These are phyloP conservation scores for Myrmophylax atrothorax DNA, from an alignment of 2,113 vertebrate species.

Conservation along the genomic window DNA sequence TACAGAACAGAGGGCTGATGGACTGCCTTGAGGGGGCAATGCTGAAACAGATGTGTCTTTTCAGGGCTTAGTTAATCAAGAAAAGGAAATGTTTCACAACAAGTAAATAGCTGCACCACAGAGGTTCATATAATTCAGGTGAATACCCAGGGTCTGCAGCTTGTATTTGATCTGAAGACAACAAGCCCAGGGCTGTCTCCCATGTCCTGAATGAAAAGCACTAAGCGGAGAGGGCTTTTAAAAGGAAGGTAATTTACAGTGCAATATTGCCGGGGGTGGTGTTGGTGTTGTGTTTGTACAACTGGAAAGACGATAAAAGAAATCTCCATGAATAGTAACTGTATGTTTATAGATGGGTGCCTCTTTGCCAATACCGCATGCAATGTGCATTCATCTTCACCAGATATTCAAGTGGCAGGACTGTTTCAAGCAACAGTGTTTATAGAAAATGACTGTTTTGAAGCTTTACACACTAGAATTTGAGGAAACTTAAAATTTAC, in stretches of 20 bases:
- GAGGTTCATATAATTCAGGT: conserved; percentile 58
- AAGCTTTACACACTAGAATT: conserved; percentile 55
- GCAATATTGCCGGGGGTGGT: conserved; percentile 51
- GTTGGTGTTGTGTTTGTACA: conserved; percentile 46
- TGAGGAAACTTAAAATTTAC: conserved; percentile 53
- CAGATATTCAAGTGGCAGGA: conserved; percentile 50
- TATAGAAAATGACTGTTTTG: conserved; percentile 58
- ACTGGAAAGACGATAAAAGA: conserved; percentile 61
- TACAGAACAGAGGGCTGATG: not conserved
- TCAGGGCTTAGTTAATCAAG: conserved; percentile 40
- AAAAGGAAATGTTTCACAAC: conserved; percentile 47
- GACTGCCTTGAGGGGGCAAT: conserved; percentile 49
- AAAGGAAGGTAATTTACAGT: conserved; percentile 64
- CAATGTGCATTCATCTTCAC: conserved; percentile 42
- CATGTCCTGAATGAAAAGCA: conserved; percentile 52
- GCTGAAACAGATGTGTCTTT: conserved; percentile 34
- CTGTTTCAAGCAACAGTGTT: conserved; percentile 53
- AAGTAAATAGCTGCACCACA: conserved; percentile 15
- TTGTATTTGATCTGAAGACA: conserved; percentile 60
- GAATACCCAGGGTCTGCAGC: conserved; percentile 30
- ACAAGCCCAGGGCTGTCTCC: conserved; percentile 51
- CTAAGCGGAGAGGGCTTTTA: conserved; percentile 53
- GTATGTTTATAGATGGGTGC: conserved; percentile 55
- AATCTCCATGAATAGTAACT: conserved; percentile 55
- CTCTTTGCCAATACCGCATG: conserved; percentile 44